phyloP scores from a whole-genome alignment of 2,113 vertebrate species.

The Microtus richardsoni region DNA sequence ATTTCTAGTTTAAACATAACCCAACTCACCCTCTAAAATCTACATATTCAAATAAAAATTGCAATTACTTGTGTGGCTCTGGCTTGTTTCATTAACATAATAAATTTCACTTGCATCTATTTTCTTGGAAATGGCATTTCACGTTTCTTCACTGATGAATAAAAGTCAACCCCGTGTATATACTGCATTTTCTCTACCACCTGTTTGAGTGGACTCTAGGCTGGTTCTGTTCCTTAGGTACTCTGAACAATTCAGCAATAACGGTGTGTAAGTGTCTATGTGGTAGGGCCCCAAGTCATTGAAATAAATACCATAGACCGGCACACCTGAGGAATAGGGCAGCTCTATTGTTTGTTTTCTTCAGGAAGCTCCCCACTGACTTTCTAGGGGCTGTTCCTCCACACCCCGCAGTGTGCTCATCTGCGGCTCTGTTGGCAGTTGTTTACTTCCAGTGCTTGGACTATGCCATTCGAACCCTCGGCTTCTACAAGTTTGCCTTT shows the following conservation, averaged over 20 bases:
- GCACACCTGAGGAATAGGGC: not conserved
- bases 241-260: not conserved
- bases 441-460: not conserved
- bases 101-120: not conserved
- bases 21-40: not conserved
- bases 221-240: not conserved
- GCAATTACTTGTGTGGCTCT: not conserved
- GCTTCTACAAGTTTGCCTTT: not conserved
- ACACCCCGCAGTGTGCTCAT: not conserved
- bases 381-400: too few species aligned
- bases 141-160: not conserved
- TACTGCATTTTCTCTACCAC: not conserved
- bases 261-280: not conserved
- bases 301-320: too few species aligned
- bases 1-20: not conserved
- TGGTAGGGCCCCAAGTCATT: not conserved
- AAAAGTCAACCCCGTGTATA: not conserved
- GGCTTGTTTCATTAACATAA: not conserved
- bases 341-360: not conserved
- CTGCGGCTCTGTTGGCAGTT: not conserved
- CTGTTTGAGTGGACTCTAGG: not conserved
- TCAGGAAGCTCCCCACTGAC: not conserved
- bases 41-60: not conserved
- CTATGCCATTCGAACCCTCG: not conserved
- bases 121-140: not conserved